Evolutionary conservation across 2,888 invertebrate species (phyloP).

Genomic region (Eilema caniola): DNA sequence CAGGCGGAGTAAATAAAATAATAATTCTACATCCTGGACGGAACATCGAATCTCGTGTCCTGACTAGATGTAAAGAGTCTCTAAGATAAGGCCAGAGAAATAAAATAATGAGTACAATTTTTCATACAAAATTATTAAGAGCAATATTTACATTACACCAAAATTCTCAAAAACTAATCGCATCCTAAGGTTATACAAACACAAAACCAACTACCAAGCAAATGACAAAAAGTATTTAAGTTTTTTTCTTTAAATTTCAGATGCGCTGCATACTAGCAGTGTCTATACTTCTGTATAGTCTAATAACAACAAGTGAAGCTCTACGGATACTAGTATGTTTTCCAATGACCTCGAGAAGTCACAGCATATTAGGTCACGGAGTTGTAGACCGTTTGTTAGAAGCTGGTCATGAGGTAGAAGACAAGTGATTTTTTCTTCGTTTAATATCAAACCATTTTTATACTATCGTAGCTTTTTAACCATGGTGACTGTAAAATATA

Average conservation of each 20-base stretch:
- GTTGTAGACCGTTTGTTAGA: constrained; percentile 61
- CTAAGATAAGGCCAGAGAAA: too few relatives aligned
- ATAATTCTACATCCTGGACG: too few relatives aligned
- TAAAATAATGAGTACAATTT: too few relatives aligned
- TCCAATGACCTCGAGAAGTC: constrained; percentile 64
- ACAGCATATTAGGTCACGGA: constrained; percentile 66
- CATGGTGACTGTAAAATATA: not conserved
- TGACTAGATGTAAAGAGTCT: too few relatives aligned
- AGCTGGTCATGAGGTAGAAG: constrained; percentile 70
- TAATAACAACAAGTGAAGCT: constrained; percentile 47
- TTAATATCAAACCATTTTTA: too few relatives aligned
- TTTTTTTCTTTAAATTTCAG: constrained; percentile 12
- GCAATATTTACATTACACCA: too few relatives aligned
- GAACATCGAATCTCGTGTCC: too few relatives aligned
- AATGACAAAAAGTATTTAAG: too few relatives aligned
- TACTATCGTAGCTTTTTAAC: too few relatives aligned
- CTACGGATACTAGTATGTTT: constrained; percentile 64
- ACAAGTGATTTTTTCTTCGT: not conserved
- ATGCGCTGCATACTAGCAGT: constrained; percentile 9
- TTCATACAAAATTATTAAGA: too few relatives aligned
- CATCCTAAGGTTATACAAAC: not conserved
- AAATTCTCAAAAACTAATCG: not conserved
- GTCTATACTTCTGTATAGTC: constrained; percentile 1
- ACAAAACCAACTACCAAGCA: too few relatives aligned
- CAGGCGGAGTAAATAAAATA: too few relatives aligned